phyloP scores from a whole-genome alignment of 1,140 invertebrate genomes.

The Sycobia sp. region DNA sequence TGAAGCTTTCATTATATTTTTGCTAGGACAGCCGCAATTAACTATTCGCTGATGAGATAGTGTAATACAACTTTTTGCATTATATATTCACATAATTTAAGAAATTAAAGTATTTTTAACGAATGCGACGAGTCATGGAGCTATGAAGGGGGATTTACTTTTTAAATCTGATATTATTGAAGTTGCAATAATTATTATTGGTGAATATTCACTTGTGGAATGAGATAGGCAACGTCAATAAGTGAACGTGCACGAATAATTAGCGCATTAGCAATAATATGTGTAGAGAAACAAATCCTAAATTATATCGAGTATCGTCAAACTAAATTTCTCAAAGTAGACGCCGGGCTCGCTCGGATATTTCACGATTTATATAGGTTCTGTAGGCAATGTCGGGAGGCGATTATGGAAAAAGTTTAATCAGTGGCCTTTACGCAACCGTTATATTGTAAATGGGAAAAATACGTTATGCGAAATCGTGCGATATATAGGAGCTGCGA shows the following conservation, averaged over 20 bases:
- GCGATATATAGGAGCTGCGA: not conserved
- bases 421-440: slow-evolving; percentile 22
- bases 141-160: too few relatives aligned
- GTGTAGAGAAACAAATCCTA: not conserved
- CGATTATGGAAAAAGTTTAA: slow-evolving; percentile 10
- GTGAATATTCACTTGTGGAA: not conserved
- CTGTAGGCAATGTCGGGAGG: not conserved
- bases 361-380: not conserved
- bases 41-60: too few relatives aligned
- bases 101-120: too few relatives aligned
- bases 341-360: too few relatives aligned
- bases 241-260: not conserved
- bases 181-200: not conserved
- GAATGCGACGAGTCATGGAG: too few relatives aligned
- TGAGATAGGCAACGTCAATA: not conserved
- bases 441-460: slow-evolving; percentile 24
- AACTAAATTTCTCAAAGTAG: too few relatives aligned
- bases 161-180: too few relatives aligned
- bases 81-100: too few relatives aligned
- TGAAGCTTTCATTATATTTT: too few relatives aligned
- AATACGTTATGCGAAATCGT: slow-evolving; percentile 7
- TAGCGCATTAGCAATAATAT: not conserved
- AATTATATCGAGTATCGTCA: too few relatives aligned
- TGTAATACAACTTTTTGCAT: too few relatives aligned
- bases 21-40: too few relatives aligned